These are phyloP conservation scores for Callocephalon fimbriatum DNA, from an alignment of 2,113 vertebrate genomes.

Conservation along the genomic window DNA sequence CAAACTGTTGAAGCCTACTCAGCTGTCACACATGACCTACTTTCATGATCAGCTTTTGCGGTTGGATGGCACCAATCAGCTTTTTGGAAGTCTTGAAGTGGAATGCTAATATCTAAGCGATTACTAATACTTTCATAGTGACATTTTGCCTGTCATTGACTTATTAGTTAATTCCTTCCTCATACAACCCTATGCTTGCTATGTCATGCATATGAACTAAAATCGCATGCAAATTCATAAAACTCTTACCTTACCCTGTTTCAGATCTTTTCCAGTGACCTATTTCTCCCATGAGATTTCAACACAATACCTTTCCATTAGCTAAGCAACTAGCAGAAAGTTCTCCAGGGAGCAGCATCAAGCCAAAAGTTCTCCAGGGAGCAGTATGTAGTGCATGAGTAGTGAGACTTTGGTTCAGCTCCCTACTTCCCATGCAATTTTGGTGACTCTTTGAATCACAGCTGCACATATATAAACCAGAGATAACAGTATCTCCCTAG, in stretches of 20 bases:
- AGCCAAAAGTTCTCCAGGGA: background rate
- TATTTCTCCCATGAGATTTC: background rate
- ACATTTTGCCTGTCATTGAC: background rate
- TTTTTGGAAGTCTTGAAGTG: background rate
- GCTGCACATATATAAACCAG: background rate
- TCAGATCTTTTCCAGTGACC: background rate
- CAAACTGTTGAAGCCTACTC: background rate
- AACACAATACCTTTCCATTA: background rate
- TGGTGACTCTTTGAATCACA: background rate
- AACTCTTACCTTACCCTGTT: background rate
- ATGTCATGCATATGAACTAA: background rate
- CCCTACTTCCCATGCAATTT: background rate
- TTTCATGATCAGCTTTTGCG: background rate
- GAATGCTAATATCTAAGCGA: background rate
- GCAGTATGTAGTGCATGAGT: background rate
- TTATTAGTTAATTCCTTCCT: background rate
- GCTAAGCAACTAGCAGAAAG: background rate
- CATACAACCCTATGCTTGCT: background rate
- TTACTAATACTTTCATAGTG: background rate
- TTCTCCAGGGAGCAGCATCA: background rate
- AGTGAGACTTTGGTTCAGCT: background rate
- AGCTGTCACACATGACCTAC: background rate
- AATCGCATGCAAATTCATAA: background rate
- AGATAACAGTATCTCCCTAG: background rate
- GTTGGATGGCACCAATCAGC: accelerated